phyloP scores from a whole-genome alignment of 2,113 vertebrate genomes.

The Neolamprologus brichardi region DNA sequence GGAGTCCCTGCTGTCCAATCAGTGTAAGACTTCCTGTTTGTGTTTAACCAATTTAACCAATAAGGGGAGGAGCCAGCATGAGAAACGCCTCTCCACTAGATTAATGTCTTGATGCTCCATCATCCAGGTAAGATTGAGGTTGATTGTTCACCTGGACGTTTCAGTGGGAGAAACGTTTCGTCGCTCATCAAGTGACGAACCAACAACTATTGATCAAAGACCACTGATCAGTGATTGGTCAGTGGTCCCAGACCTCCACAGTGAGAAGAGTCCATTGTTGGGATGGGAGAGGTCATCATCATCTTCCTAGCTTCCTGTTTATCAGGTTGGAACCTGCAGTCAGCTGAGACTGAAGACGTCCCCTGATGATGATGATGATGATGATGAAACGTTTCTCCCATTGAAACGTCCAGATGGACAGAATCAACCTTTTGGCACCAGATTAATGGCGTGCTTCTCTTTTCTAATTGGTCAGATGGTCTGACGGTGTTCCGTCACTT shows the following conservation, averaged over 20 bases:
- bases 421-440: background rate
- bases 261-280: background rate
- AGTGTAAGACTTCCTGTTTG: constrained; percentile 72
- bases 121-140: background rate
- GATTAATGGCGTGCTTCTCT: background rate
- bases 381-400: background rate
- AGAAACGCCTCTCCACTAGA: background rate
- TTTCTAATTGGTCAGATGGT: constrained; percentile 74
- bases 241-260: background rate
- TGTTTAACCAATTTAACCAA: background rate
- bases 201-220: background rate
- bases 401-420: background rate
- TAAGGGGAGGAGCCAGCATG: background rate
- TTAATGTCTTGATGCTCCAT: background rate
- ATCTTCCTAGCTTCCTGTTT: background rate
- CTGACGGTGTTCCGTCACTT: constrained; percentile 88
- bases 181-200: background rate
- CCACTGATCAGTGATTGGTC: background rate
- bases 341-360: background rate
- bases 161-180: background rate
- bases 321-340: background rate
- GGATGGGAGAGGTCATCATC: background rate
- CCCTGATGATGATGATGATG: background rate
- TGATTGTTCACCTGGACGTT: background rate
- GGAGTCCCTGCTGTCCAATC: constrained; percentile 85